Evolutionary conservation across 2,888 invertebrate species (phyloP).

Genomic region (Danaus chrysippus): DNA sequence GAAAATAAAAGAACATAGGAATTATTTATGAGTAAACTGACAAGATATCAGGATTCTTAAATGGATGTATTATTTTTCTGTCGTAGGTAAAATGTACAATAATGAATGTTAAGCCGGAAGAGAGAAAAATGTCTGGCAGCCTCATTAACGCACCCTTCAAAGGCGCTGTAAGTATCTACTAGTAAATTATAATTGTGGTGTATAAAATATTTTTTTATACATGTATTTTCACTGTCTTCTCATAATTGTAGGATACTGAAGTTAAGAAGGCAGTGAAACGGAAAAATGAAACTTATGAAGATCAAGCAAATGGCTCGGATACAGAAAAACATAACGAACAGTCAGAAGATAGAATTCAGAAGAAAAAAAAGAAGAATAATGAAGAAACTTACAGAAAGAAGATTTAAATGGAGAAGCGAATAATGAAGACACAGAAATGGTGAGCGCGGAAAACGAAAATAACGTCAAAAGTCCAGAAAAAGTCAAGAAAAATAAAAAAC

Average conservation of each 20-base stretch:
- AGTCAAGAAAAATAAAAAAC: conserved; percentile 19
- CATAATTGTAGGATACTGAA: conserved; percentile 41
- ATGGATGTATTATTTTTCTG: background rate
- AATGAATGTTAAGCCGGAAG: conserved; percentile 49
- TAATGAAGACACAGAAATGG: conserved; percentile 17
- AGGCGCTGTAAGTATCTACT: conserved; percentile 45
- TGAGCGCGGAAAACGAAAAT: background rate
- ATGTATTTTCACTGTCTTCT: background rate
- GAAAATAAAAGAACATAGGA: too few relatives aligned
- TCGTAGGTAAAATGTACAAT: conserved; percentile 75
- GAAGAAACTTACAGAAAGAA: conserved; percentile 24
- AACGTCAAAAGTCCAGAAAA: conserved; percentile 25
- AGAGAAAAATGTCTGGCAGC: conserved; percentile 65
- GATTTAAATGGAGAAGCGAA: conserved; percentile 27
- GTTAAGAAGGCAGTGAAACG: conserved; percentile 31
- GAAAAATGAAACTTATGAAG: conserved; percentile 23
- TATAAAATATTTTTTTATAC: background rate
- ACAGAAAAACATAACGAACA: conserved; percentile 21
- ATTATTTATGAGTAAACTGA: background rate
- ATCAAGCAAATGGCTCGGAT: background rate
- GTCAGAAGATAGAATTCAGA: conserved; percentile 25
- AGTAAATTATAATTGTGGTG: background rate
- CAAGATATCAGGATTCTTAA: background rate
- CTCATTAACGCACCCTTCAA: conserved; percentile 54
- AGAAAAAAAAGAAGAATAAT: conserved; percentile 20